Evolutionary conservation across 2,113 vertebrate genomes (phyloP).

Genomic region (Furnarius figulus): DNA sequence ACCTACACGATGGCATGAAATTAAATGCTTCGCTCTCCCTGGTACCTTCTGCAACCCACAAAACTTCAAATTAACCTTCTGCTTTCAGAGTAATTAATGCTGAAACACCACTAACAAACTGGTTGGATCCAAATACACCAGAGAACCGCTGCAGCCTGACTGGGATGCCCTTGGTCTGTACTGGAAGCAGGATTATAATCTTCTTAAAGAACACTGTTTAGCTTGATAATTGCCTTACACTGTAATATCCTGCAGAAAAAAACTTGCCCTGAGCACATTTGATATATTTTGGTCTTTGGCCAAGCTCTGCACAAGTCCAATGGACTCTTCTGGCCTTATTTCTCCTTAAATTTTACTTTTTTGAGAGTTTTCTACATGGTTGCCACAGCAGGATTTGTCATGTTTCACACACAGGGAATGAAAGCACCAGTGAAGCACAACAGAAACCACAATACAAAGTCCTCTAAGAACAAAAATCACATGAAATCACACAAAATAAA

Average conservation of each 20-base stretch:
- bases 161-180: neutral
- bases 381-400: accelerated
- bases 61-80: constrained; percentile 20
- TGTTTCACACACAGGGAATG: accelerated
- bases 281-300: neutral
- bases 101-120: neutral
- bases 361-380: neutral
- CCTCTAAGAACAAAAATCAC: neutral
- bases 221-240: neutral
- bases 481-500: neutral
- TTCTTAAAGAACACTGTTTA: neutral
- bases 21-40: neutral
- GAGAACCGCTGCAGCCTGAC: accelerated
- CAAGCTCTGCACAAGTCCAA: neutral
- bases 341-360: neutral
- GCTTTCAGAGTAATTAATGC: neutral
- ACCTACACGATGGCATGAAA: neutral
- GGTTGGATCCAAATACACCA: neutral
- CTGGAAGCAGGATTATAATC: neutral
- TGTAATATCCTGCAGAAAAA: neutral
- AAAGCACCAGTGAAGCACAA: accelerated
- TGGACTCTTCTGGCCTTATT: neutral
- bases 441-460: neutral
- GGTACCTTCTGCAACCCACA: neutral
- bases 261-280: neutral